Evolutionary conservation across 2,888 invertebrate species (phyloP).

Genomic region (Antitype chi): DNA sequence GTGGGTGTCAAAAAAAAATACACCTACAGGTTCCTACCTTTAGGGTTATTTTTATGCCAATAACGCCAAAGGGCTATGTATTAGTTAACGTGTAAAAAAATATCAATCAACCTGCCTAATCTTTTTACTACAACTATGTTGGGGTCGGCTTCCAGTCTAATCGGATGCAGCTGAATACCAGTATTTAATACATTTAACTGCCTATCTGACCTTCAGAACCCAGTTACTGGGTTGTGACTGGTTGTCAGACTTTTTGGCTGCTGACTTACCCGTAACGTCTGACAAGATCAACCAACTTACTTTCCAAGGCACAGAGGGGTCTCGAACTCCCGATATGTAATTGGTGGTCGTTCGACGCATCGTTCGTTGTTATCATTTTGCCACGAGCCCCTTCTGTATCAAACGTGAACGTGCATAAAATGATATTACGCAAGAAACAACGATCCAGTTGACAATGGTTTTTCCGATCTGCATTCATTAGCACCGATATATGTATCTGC

Average conservation of each 20-base stretch:
- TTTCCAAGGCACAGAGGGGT: not conserved
- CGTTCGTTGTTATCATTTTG: too few species aligned
- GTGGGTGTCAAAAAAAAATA: too few species aligned
- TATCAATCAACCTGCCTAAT: not conserved
- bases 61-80: too few species aligned
- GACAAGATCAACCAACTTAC: not conserved
- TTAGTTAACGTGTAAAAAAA: not conserved
- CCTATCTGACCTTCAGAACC: too few species aligned
- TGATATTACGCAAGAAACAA: not conserved
- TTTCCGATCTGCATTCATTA: constrained; percentile 24
- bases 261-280: not conserved
- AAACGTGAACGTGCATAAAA: not conserved
- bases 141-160: too few species aligned
- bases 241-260: not conserved
- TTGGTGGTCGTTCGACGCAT: not conserved
- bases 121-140: not conserved
- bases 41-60: not conserved
- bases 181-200: too few species aligned
- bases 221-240: not conserved
- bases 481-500: not conserved
- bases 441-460: not conserved
- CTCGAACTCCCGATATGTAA: not conserved
- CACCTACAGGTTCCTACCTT: not conserved
- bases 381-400: not conserved
- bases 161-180: too few species aligned